Percentiles rank a stretch among this genome's conserved stretches.
phyloP scores from a whole-genome alignment of 1,140 invertebrate species.

The Carcinoscorpius rotundicauda region DNA sequence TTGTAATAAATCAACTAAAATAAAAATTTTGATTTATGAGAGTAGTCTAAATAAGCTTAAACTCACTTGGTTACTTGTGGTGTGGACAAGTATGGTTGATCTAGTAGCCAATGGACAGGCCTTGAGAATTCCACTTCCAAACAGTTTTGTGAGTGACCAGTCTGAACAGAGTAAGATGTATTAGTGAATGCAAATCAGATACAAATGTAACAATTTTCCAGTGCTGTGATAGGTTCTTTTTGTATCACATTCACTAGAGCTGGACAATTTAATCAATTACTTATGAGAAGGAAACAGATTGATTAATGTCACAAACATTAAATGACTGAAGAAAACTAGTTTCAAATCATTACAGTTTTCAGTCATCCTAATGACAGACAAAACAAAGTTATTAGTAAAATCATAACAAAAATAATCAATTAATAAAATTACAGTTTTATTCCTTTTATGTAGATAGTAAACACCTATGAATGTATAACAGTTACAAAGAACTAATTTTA shows the following conservation, averaged over 20 bases:
- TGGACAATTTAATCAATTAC: no score
- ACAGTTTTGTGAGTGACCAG: constrained; percentile 76
- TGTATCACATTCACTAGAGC: not conserved
- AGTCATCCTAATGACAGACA: no score
- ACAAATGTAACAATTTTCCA: no score
- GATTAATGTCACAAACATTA: constrained; percentile 9
- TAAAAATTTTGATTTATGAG: not conserved
- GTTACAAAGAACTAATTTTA: no score
- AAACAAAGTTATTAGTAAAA: no score
- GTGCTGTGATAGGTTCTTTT: no score
- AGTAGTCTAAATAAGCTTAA: not conserved
- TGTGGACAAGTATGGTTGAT: constrained; percentile 71
- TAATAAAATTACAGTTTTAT: no score
- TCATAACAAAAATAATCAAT: no score
- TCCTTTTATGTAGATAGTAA: no score
- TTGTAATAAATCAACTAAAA: constrained; percentile 5
- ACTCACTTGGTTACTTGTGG: constrained; percentile 38
- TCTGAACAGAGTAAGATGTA: constrained; percentile 34
- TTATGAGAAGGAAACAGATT: constrained; percentile 4
- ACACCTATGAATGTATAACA: no score
- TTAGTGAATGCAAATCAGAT: not conserved
- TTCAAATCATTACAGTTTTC: constrained; percentile 4
- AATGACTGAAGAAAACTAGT: constrained; percentile 1
- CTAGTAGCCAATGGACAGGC: constrained; percentile 61
- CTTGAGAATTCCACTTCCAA: constrained; percentile 63